These are phyloP conservation scores for Saccopteryx leptura DNA, from an alignment of 2,113 vertebrate species.

Conservation along the genomic window DNA sequence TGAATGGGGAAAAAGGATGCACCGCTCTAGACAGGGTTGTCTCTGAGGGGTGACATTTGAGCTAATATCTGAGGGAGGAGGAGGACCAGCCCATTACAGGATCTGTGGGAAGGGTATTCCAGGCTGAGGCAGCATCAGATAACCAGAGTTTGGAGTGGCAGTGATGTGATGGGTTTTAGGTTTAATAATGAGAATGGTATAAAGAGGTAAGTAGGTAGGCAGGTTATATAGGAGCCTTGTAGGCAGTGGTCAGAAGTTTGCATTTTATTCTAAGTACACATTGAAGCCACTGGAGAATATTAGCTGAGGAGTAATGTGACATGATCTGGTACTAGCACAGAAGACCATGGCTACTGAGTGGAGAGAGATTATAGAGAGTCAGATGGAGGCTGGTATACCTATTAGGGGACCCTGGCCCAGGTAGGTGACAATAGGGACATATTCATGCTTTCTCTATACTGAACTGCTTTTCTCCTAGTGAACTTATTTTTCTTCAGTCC, in stretches of 20 bases:
- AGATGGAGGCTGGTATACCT: no score
- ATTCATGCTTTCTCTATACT: no score
- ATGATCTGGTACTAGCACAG: neutral
- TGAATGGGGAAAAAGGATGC: neutral
- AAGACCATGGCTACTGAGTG: neutral
- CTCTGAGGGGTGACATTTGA: neutral
- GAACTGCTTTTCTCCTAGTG: neutral
- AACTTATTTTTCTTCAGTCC: neutral
- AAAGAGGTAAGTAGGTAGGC: neutral
- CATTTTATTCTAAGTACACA: neutral
- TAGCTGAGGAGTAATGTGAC: neutral
- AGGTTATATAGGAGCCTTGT: neutral
- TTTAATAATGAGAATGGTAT: neutral
- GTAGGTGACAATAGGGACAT: no score
- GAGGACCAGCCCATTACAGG: neutral
- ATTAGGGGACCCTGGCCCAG: neutral
- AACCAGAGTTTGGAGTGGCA: neutral
- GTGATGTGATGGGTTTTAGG: neutral
- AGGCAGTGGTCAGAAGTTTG: neutral
- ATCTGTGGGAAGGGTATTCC: neutral
- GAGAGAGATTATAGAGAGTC: no score
- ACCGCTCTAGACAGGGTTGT: rapidly evolving
- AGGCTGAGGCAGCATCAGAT: neutral
- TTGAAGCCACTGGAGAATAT: neutral
- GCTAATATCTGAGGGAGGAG: neutral